Evolutionary conservation across 1,140 invertebrate genomes (phyloP).

Genomic region (Agrilus planipennis): DNA sequence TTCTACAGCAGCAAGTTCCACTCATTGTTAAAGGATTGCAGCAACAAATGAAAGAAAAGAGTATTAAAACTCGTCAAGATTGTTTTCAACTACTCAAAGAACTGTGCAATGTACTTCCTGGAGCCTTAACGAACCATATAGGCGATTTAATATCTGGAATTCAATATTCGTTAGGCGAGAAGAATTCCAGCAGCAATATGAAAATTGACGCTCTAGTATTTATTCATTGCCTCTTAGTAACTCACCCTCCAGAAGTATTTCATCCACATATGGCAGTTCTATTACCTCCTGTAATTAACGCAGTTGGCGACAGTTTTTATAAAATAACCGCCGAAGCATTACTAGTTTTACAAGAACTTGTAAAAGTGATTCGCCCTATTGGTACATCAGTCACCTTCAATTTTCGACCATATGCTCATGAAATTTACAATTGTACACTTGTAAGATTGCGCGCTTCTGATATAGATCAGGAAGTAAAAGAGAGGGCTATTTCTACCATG

Average conservation of each 20-base stretch:
- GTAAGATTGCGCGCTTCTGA: constrained; percentile 84
- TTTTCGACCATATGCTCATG: constrained; percentile 63
- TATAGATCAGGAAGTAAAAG: constrained; percentile 98
- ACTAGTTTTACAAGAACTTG: constrained; percentile 83
- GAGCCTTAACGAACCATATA: constrained; percentile 75
- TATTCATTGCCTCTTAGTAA: constrained; percentile 72
- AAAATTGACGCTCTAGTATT: constrained; percentile 96
- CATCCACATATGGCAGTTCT: constrained; percentile 69
- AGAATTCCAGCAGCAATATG: constrained; percentile 94
- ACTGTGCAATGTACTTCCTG: constrained; percentile 78
- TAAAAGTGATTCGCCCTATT: constrained; percentile 86
- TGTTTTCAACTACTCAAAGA: constrained; percentile 86
- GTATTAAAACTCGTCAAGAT: constrained; percentile 84
- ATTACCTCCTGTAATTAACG: constrained; percentile 77
- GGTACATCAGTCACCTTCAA: constrained; percentile 60
- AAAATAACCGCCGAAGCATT: constrained; percentile 95
- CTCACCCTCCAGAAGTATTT: constrained; percentile 70
- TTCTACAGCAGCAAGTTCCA: constrained; percentile 54
- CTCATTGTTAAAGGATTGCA: constrained; percentile 76
- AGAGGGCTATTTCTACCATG: constrained; percentile 94
- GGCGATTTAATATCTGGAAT: constrained; percentile 79
- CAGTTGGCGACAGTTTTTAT: constrained; percentile 92
- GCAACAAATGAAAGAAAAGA: constrained; percentile 85
- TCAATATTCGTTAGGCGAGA: constrained; percentile 83
- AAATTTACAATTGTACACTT: constrained; percentile 78